Conservation (phyloP, 2,113 vertebrate species). For the Percopsis transmontana region DNA sequence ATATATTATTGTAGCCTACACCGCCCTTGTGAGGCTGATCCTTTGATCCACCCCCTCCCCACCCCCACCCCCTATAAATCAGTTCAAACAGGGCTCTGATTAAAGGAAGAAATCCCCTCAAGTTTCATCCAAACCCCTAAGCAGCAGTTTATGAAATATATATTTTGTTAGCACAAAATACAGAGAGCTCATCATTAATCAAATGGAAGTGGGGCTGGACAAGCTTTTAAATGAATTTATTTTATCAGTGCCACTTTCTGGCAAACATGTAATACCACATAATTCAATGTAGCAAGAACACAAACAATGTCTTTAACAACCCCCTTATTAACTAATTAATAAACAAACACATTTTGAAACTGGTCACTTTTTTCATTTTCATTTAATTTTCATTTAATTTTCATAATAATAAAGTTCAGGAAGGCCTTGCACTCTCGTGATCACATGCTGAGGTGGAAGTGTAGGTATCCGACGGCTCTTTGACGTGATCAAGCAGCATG, state of each 20-base stretch:
- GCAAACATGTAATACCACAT: neutral
- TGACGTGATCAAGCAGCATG: too few species aligned
- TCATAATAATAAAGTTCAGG: too few species aligned
- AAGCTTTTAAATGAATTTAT: constrained; percentile 22
- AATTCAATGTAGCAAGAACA: neutral
- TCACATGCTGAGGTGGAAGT: too few species aligned
- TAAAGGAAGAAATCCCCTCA: constrained; percentile 53
- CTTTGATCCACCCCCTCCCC: neutral
- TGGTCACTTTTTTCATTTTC: too few species aligned
- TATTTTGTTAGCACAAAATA: constrained; percentile 33
- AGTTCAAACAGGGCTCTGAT: constrained; percentile 65
- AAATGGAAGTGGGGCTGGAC: constrained; percentile 30
- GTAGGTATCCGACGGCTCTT: too few species aligned
- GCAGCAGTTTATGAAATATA: constrained; percentile 50
- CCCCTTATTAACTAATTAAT: too few species aligned
- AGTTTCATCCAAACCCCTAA: constrained; percentile 33
- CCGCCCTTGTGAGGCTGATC: too few species aligned
- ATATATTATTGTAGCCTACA: too few species aligned
- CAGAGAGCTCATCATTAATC: constrained; percentile 49
- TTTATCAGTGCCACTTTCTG: neutral
- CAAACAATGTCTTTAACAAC: too few species aligned
- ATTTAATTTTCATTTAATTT: too few species aligned
- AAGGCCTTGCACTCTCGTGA: too few species aligned
- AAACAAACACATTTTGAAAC: too few species aligned
- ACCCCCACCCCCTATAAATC: constrained; percentile 46